Conservation (phyloP, 1,140 invertebrate genomes). For the Megathymus violae region DNA sequence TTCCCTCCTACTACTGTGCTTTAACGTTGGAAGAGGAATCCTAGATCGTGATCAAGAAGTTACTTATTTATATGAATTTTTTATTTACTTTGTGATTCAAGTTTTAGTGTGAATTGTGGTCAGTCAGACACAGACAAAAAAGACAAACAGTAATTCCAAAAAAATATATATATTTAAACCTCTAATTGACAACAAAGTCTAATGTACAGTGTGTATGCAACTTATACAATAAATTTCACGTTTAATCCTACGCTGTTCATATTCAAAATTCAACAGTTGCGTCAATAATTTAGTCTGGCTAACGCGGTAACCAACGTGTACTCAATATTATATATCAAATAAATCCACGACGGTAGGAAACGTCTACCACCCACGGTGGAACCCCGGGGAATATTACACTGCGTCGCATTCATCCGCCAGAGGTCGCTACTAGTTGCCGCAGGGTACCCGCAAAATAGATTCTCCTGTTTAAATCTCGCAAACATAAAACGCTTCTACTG, state of each 20-base stretch:
- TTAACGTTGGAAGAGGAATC: too few relatives aligned
- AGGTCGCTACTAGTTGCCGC: slow-evolving; percentile 37
- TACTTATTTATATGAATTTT: too few relatives aligned
- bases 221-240: not conserved
- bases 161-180: too few relatives aligned
- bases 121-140: too few relatives aligned
- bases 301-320: slow-evolving; percentile 9
- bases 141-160: too few relatives aligned
- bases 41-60: too few relatives aligned
- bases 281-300: slow-evolving; percentile 1
- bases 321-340: slow-evolving; percentile 24
- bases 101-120: too few relatives aligned
- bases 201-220: not conserved
- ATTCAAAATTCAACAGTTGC: slow-evolving; percentile 9
- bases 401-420: slow-evolving; percentile 35
- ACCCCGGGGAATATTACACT: slow-evolving; percentile 40
- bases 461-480: slow-evolving; percentile 41
- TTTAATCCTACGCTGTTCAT: not conserved
- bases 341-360: slow-evolving; percentile 26
- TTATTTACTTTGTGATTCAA: too few relatives aligned
- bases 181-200: too few relatives aligned
- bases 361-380: slow-evolving; percentile 31
- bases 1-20: too few relatives aligned
- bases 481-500: slow-evolving; percentile 34
- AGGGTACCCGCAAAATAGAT: slow-evolving; percentile 43